Evolutionary conservation across 2,888 invertebrate species (phyloP), one percentile per base, ranked within the genome.

Genomic region (Elegia similella): DNA sequence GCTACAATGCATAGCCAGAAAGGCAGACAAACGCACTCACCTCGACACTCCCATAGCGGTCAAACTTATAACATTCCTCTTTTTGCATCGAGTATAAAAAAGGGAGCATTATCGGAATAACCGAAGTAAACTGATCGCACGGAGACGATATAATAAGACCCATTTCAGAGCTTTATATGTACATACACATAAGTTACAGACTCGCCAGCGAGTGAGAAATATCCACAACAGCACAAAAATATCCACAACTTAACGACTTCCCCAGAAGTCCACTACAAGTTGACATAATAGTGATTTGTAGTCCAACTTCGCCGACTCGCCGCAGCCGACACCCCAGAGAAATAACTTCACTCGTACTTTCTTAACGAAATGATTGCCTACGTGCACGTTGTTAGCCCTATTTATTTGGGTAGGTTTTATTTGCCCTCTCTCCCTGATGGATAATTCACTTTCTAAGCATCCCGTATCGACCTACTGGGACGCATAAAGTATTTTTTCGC

Each of bases 361-460:
- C 86, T 87, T 89, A 88, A 87, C 87, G 86, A 87, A 89, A 90
- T 88, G 88, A 90, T 89, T 88, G 88, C 86, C 84, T 87, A 88
- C 88, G 86, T 90, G 88, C 78, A 82, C 77, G 80, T 87, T 86
- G 86, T 88, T 87, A 87, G 86, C 75, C 75, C 82, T 85, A 85
- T 88, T 88, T 89, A 87, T 88, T 86, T 84, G 80, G 82, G 76
- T 75, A 80, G 81, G 81, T 82, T 88, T 86, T 89, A 87, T 89
- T 89, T 87, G 83, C 86, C 80, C 81, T 76, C 76, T 70, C 74
- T 85, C 86, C 85, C 87, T 64, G 61, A 82, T 76, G 86, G 86
- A 86, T 89, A 88, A 89, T 89, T 88, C 84, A 86, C 81, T 88
- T 88, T 87, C 84, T 87, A 84, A 87, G 84, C 84, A 86, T 84